A percentile compares a stretch with the other conserved stretches of the same genome.
These are phyloP conservation scores for Synanthedon vespiformis DNA, from an alignment of 2,888 invertebrate genomes.

Conservation along the genomic window DNA sequence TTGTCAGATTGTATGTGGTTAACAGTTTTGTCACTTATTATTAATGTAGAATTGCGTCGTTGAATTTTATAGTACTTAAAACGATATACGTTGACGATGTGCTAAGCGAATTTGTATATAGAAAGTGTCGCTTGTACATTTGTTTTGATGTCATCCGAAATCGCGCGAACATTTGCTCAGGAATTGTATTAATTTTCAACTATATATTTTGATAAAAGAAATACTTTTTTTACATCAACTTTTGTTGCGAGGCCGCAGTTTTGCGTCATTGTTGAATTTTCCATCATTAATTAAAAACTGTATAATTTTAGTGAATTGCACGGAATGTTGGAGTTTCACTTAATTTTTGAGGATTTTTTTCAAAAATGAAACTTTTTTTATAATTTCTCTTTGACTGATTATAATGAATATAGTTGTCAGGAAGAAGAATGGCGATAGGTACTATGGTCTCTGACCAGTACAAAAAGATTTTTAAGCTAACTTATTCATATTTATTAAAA, in stretches of 20 bases:
- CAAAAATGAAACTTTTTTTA: constrained; percentile 53
- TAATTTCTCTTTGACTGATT: constrained; percentile 36
- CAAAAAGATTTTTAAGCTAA: too few relatives aligned
- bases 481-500: too few relatives aligned
- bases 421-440: too few relatives aligned
- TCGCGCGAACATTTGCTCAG: constrained; percentile 46
- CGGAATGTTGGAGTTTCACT: constrained; percentile 69
- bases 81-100: constrained; percentile 22
- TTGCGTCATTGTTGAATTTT: constrained; percentile 54
- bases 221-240: constrained; percentile 43
- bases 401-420: too few relatives aligned
- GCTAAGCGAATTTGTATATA: constrained; percentile 41
- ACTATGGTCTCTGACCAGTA: too few relatives aligned
- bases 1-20: constrained; percentile 57
- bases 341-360: constrained; percentile 66
- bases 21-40: constrained; percentile 46
- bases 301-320: constrained; percentile 61
- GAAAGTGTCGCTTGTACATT: constrained; percentile 37
- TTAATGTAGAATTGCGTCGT: constrained; percentile 46
- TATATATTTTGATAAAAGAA: constrained; percentile 44
- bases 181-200: constrained; percentile 58
- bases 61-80: constrained; percentile 47
- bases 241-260: constrained; percentile 35
- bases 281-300: constrained; percentile 32
- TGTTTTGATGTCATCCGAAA: constrained; percentile 16